A percentile compares a stretch with the other conserved stretches of the same genome.
Conservation (phyloP, 92 coral and sea anemone species). For the Palythoa heliodiscus region DNA sequence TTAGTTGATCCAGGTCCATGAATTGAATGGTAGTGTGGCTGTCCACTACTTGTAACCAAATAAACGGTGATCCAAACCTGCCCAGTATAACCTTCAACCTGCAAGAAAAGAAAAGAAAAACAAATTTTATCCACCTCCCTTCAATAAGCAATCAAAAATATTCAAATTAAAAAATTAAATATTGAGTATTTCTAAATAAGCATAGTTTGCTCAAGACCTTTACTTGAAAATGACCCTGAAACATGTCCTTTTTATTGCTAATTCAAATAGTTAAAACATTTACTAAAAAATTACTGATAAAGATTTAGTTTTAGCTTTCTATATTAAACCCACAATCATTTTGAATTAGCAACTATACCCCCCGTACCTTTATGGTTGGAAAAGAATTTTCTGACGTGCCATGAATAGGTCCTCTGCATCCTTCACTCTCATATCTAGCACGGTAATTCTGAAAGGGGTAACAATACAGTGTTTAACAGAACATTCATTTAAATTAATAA, state of each 20-base stretch:
- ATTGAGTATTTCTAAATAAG: no score
- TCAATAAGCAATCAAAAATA: not conserved
- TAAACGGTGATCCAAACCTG: conserved; percentile 96
- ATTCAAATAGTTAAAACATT: no score
- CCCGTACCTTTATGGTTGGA: conserved; percentile 88
- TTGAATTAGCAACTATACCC: no score
- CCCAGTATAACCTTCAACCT: conserved; percentile 83
- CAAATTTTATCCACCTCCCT: not conserved
- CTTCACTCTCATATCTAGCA: conserved; percentile 99
- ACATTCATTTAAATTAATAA: not conserved
- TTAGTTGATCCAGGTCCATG: conserved; percentile 99
- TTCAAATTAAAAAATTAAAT: no score
- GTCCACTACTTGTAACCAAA: conserved; percentile 84
- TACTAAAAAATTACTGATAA: no score
- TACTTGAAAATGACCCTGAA: no score
- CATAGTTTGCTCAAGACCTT: no score
- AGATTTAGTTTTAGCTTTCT: no score
- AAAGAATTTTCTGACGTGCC: conserved; percentile 87
- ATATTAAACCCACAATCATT: no score
- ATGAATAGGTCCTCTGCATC: conserved; percentile 98
- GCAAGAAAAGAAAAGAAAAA: not conserved
- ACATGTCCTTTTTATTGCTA: no score
- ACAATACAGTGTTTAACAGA: not conserved
- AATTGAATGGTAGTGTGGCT: conserved; percentile 97
- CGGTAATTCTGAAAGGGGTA: conserved; percentile 80